Conservation (phyloP, 2,113 vertebrate genomes). For the Chaetodon trifascialis region DNA sequence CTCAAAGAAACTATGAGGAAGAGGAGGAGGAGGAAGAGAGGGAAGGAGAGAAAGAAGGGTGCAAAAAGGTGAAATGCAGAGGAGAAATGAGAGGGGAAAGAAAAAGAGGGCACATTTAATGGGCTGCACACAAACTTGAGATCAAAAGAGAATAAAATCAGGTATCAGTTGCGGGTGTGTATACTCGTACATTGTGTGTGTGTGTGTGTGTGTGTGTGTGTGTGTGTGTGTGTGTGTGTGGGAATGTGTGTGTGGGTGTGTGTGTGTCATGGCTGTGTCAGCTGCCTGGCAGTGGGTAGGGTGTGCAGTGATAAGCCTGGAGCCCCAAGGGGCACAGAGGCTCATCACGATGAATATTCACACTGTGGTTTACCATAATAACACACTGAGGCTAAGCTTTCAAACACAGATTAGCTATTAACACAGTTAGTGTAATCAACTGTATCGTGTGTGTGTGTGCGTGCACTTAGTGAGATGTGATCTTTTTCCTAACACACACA, state of each 20-base stretch:
- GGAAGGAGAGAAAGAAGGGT: background rate
- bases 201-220: constrained; percentile 13
- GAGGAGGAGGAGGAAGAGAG: constrained; percentile 3
- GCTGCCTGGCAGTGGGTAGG: constrained; percentile 36
- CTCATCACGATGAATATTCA: constrained; percentile 75
- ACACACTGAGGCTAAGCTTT: constrained; percentile 71
- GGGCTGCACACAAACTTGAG: constrained; percentile 61
- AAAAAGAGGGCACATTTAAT: constrained; percentile 11
- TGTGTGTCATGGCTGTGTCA: constrained; percentile 2
- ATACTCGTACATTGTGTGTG: constrained; percentile 9
- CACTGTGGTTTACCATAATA: constrained; percentile 66
- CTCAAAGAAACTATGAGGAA: constrained; percentile 78
- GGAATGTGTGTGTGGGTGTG: constrained; percentile 15
- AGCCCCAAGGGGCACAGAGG: constrained; percentile 38
- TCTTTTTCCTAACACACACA: background rate
- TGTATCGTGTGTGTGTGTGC: constrained; percentile 31
- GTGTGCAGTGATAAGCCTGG: constrained; percentile 66
- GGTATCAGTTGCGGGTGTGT: constrained; percentile 25
- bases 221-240: constrained; percentile 15
- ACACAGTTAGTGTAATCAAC: constrained; percentile 48
- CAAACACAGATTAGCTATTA: constrained; percentile 60
- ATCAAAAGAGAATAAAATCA: constrained; percentile 65
- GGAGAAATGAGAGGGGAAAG: background rate
- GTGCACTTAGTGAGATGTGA: constrained; percentile 13
- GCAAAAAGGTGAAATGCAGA: constrained; percentile 28